Conservation (phyloP, 2,888 invertebrate genomes). For the Philereme vetulata region DNA sequence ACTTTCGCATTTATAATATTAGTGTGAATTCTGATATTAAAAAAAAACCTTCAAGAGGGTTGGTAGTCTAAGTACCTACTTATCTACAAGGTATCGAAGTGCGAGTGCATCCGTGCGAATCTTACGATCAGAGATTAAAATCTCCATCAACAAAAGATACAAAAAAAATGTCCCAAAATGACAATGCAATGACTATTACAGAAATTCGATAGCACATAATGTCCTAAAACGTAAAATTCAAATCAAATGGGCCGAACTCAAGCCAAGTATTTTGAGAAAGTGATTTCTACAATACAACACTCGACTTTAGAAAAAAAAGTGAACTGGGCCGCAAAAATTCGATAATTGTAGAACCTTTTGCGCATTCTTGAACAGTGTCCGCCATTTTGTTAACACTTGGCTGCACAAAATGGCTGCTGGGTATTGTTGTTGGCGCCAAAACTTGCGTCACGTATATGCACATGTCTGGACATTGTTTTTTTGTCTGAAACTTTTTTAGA, state of each 20-base stretch:
- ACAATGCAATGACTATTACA: conserved; percentile 27
- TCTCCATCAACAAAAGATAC: conserved; percentile 11
- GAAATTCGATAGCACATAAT: conserved; percentile 29
- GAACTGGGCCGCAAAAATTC: conserved; percentile 26
- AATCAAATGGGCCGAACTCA: conserved; percentile 27
- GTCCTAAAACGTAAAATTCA: conserved; percentile 22
- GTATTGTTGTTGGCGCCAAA: conserved; percentile 46
- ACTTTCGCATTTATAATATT: no score
- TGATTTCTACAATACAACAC: conserved; percentile 26
- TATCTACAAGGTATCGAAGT: not conserved
- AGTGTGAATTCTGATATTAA: no score
- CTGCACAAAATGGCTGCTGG: conserved; percentile 36
- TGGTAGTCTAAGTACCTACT: not conserved
- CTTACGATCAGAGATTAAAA: conserved; percentile 15
- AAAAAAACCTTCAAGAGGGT: not conserved
- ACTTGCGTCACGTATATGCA: conserved; percentile 38
- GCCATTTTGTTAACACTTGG: conserved; percentile 33
- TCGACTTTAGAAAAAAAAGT: conserved; percentile 26
- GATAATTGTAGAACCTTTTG: conserved; percentile 34
- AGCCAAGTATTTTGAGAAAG: conserved; percentile 27
- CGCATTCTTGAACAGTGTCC: conserved; percentile 21
- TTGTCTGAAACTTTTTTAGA: conserved; percentile 14
- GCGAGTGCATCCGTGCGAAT: conserved; percentile 11
- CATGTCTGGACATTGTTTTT: conserved; percentile 34
- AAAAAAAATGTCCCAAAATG: conserved; percentile 10